Base-by-base conservation (phyloP, 2,113 vertebrate species). In the Calypte anna region DNA sequence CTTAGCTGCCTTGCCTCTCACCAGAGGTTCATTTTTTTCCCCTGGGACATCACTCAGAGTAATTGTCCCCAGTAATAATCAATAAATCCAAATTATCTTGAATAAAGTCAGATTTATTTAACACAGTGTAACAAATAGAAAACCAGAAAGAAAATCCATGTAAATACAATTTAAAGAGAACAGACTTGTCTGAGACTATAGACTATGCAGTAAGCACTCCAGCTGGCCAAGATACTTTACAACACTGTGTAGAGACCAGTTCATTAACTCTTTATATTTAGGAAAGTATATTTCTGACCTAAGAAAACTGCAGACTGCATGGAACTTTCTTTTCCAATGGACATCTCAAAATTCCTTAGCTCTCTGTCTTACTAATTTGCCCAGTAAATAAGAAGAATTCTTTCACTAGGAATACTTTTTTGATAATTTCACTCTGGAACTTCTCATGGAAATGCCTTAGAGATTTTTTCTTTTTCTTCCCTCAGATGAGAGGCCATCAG, bases 21-120 rank as follows among this genome's bases (percentile, higher is more conserved):
- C 58, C 69, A 91, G 91, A 93, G 86, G 78, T 92, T 95, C 94
- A 94, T 94, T 95, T 93, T 78, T 82, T 58, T 86, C 94, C 91
- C 94, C 82, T 62, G 90, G 91, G 94, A 93, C 91, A 85, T 96
- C 91, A 72, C 75, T 90, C 91, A 90, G 83, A 93, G 91, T 95
- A 95, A 96, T 91, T 96, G 94, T 96, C 92, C 93, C 87, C 90
- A 95, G 83, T 96, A 96, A 92, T 91, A 96, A 94, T 95, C 97
- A 96, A 97, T 97, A 96, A 94, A 96, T 93, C 95, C 90, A 88
- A 97, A 97, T 97, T 96, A 96, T 95, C 93, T 94, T 96, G 94
- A 96, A 97, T 97, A 97, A 96, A 95, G 91, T 70, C 93, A 95
- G 90, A 94, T 97, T 96, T 96, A 97, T 96, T 97, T 97, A 97